Evolutionary conservation across 2,797 vertebrate genomes (phyloP).

Genomic region (Neopelma chrysocephalum): DNA sequence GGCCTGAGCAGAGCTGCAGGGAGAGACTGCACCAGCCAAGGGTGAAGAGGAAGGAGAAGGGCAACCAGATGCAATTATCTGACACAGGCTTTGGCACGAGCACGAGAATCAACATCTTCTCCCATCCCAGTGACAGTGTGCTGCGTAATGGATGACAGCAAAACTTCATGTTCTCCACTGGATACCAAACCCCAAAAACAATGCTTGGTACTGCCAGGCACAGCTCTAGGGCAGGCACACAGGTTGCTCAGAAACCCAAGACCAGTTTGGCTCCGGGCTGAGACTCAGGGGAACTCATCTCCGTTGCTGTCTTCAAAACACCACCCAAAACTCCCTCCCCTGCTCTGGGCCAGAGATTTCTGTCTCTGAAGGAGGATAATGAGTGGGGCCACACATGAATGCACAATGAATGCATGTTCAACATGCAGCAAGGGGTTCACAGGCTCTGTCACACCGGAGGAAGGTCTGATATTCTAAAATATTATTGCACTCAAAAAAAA

Average conservation of each 20-base stretch:
- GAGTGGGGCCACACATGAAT: background rate
- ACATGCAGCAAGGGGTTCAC: background rate
- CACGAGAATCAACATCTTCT: background rate
- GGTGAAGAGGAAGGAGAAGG: background rate
- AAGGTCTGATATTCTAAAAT: background rate
- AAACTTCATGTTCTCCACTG: background rate
- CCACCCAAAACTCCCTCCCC: background rate
- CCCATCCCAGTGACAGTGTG: background rate
- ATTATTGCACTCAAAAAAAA: background rate
- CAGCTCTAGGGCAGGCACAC: background rate
- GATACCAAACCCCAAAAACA: background rate
- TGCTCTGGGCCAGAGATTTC: background rate
- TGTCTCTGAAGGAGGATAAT: background rate
- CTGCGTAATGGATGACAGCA: background rate
- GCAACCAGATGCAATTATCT: background rate
- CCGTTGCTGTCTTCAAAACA: background rate
- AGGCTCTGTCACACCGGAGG: background rate
- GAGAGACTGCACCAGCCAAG: background rate
- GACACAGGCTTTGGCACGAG: background rate
- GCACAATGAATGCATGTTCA: background rate
- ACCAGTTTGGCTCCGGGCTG: background rate
- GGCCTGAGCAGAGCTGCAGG: background rate
- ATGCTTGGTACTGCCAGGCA: background rate
- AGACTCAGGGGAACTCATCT: background rate
- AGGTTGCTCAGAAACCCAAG: background rate